Base-by-base conservation (phyloP, 1,140 invertebrate species). In the Tetraneura akinire region DNA sequence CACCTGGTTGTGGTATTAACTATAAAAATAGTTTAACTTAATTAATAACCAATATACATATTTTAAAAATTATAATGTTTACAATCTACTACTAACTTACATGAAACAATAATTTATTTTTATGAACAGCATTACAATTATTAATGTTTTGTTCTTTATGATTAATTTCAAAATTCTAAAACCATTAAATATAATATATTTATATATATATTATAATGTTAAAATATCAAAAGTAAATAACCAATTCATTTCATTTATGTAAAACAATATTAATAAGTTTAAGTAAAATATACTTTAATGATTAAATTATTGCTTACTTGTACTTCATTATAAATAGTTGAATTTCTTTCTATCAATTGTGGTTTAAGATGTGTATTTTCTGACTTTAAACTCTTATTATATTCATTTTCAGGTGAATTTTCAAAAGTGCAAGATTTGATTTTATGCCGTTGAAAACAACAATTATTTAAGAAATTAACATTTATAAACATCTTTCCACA, bases 401-500 rank as follows among this genome's bases (percentile, higher is more conserved):
- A 0, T 1, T 71, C 23, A 51, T 71, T 18, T n/a, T 71, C 26
- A 1, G 3, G 45, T 13, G 18, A 71, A 29, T 1, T 51, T 51
- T 8, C 32, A 32, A 11, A 71, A 49, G 45, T 29, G 11, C 68
- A 71, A 5, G 68, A 51, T 0, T 51, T 51, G 32, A 51, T 14
- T n/a, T 49, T 51, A 51, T 71, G 68, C 29, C 68, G 68, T 1
- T 45, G 21, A 3, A 71, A 51, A 51, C 68, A 71, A 32, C 51
- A 45, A 71, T 71, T 51, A 29, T 71, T 71, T 10, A 71, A 71
- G n/a, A 29, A 71, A 51, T 21, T 29, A 26, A 51, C 21, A 51
- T 71, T 45, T 1, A 71, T 71, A 14, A 49, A 71, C 68, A 71
- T 71, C 23, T 71, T 71, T 18, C 68, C 68, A 71, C 68, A 71